These are phyloP conservation scores for Aptenodytes forsteri DNA, from an alignment of 2,113 vertebrate species.

Conservation along the genomic window DNA sequence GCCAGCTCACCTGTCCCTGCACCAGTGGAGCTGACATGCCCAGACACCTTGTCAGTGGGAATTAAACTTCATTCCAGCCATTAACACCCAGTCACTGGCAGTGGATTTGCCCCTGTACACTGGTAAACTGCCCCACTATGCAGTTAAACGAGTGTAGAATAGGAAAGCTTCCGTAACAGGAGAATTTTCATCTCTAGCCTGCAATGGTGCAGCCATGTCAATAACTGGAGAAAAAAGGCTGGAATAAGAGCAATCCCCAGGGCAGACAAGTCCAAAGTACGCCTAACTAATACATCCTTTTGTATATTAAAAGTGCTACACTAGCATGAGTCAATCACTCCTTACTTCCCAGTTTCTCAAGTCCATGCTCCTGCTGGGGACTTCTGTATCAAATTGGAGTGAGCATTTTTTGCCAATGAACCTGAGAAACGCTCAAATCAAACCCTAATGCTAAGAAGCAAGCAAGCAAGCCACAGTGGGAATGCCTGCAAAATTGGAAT, in stretches of 20 bases:
- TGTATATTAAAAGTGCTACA: background rate
- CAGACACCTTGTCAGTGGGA: background rate
- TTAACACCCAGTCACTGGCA: background rate
- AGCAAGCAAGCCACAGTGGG: background rate
- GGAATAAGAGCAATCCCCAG: constrained; percentile 7
- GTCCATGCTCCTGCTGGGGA: background rate
- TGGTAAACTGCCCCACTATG: background rate
- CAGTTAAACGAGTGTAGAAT: background rate
- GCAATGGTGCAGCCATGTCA: background rate
- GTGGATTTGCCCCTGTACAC: background rate
- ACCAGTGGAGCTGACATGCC: background rate
- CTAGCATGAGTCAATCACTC: background rate
- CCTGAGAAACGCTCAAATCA: background rate
- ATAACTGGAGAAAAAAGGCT: background rate
- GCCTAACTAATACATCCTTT: background rate
- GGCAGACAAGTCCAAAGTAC: background rate
- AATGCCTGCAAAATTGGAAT: constrained; percentile 20
- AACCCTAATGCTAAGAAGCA: background rate
- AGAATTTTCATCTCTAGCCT: background rate
- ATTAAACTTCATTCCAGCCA: constrained; percentile 41
- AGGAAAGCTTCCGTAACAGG: background rate
- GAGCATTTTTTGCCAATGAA: constrained; percentile 7
- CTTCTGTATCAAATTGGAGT: background rate
- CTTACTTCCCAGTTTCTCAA: background rate
- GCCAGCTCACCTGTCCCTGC: background rate